phyloP scores from a whole-genome alignment of 2,888 invertebrate species.

The Zaprionus bogoriensis region DNA sequence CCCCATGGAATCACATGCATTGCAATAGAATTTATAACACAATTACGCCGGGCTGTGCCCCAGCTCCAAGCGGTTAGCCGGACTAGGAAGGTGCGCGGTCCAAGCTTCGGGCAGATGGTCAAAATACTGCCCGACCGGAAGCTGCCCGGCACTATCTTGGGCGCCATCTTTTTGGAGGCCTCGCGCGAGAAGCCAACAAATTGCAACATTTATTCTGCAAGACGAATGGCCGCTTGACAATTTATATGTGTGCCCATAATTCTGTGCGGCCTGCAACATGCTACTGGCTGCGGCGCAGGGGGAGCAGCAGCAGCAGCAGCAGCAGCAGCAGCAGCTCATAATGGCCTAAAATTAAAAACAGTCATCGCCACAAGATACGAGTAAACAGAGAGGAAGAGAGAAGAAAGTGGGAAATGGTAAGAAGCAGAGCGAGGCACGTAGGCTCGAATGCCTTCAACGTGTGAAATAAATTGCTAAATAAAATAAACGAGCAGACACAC shows the following conservation, averaged over 20 bases:
- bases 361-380: conserved; percentile 64
- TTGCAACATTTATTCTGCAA: conserved; percentile 82
- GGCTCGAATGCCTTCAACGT: conserved; percentile 56
- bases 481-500: conserved; percentile 77
- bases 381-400: not conserved
- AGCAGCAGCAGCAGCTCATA: conserved; percentile 54
- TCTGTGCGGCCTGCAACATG: conserved; percentile 36
- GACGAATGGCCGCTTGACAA: conserved; percentile 82
- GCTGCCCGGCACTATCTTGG: conserved; percentile 41
- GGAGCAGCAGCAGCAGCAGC: conserved; percentile 1
- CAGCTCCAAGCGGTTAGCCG: not conserved
- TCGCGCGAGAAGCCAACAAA: conserved; percentile 76
- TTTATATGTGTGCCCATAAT: conserved; percentile 78
- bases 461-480: conserved; percentile 79
- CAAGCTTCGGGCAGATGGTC: conserved; percentile 45
- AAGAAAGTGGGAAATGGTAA: conserved; percentile 41
- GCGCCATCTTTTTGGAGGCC: conserved; percentile 43
- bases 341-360: conserved; percentile 79
- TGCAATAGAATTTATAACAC: conserved; percentile 70
- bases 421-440: conserved; percentile 29
- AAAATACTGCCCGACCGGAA: conserved; percentile 49
- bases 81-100: conserved; percentile 64
- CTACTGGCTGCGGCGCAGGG: not conserved
- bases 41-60: conserved; percentile 1
- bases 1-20: conserved; percentile 39